These are phyloP conservation scores for Orius insidiosus DNA, from an alignment of 1,140 invertebrate species.

Conservation along the genomic window DNA sequence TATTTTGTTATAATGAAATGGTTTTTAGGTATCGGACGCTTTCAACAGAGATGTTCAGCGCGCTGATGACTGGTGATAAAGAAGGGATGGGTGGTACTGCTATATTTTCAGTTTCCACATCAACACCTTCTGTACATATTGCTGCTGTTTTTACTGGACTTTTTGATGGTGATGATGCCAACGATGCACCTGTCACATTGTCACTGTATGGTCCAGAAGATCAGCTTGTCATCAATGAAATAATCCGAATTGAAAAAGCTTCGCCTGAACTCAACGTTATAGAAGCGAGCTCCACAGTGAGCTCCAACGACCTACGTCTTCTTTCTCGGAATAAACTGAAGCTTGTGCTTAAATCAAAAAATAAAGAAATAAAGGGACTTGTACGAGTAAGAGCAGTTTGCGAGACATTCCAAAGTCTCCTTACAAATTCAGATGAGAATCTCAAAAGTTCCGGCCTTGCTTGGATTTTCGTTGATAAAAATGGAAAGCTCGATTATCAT, in stretches of 20 bases:
- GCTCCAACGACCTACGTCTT: constrained; percentile 46
- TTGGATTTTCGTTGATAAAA: constrained; percentile 57
- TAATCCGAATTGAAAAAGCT: constrained; percentile 43
- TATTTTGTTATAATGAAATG: too few species aligned
- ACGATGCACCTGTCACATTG: constrained; percentile 50
- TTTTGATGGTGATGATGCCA: constrained; percentile 42
- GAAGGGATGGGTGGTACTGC: constrained; percentile 62
- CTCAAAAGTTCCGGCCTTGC: constrained; percentile 42
- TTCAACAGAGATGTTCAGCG: constrained; percentile 64
- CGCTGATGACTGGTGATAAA: constrained; percentile 36
- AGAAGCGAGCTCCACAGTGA: constrained; percentile 53
- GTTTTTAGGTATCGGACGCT: too few species aligned
- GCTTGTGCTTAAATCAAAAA: constrained; percentile 44
- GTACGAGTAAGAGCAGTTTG: constrained; percentile 54
- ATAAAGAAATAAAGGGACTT: constrained; percentile 34
- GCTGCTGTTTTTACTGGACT: constrained; percentile 67
- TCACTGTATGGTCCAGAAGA: constrained; percentile 44
- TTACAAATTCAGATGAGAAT: constrained; percentile 17
- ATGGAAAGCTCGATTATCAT: constrained; percentile 54
- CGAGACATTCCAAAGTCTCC: constrained; percentile 56
- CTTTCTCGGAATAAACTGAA: constrained; percentile 50
- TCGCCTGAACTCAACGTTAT: constrained; percentile 53
- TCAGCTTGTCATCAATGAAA: constrained; percentile 51
- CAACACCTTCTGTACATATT: constrained; percentile 60
- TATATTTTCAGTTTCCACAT: constrained; percentile 58